Conservation (phyloP, 2,113 vertebrate genomes). For the Suricata suricatta region DNA sequence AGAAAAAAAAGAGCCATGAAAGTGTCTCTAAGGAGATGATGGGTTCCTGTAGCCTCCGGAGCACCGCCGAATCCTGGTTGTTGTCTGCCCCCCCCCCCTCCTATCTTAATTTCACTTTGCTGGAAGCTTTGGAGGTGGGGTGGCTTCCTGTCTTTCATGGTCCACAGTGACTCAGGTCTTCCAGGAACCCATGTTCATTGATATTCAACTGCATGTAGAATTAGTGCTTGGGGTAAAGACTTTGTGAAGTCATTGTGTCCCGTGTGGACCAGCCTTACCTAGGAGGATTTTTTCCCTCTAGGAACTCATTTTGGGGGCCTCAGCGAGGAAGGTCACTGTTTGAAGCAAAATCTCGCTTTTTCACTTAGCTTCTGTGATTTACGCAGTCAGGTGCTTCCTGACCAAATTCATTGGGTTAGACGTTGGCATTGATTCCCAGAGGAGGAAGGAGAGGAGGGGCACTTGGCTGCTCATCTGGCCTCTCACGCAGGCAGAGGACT, state of each 20-base stretch:
- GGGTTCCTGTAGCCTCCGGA: not conserved
- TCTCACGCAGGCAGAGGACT: not conserved
- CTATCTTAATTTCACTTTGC: not conserved
- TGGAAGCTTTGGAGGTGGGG: not conserved
- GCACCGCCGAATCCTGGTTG: not conserved
- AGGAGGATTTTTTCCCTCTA: accelerated
- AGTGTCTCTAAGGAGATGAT: not conserved
- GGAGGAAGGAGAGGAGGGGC: not conserved
- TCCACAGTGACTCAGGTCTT: not conserved
- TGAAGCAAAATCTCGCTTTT: not conserved
- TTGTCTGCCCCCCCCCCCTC: not conserved
- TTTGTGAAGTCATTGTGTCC: not conserved
- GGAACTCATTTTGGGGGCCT: not conserved
- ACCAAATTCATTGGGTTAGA: not conserved
- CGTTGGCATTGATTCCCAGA: not conserved
- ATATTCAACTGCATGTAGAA: not conserved
- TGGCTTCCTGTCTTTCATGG: not conserved
- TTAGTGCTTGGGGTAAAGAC: not conserved
- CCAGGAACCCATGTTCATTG: not conserved
- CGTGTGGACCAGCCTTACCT: not conserved
- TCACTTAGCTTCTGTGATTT: not conserved
- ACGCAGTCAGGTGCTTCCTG: not conserved
- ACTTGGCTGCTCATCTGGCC: not conserved
- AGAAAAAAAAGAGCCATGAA: not conserved
- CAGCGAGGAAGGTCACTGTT: not conserved